phyloP scores from a whole-genome alignment of 2,888 invertebrate genomes.

The Coelopa pilipes region DNA sequence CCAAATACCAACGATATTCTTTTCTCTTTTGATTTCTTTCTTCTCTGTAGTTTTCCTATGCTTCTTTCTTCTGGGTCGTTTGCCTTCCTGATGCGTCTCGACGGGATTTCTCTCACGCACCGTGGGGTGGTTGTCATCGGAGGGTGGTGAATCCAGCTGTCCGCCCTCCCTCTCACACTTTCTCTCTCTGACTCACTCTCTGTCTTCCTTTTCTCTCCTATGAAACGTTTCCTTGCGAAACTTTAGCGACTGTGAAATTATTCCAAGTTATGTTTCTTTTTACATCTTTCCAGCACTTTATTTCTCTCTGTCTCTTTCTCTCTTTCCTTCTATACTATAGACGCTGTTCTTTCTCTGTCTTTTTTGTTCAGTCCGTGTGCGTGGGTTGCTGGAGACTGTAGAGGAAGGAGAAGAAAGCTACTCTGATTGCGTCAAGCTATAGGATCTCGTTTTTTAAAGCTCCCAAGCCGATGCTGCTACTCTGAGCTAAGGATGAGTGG shows the following conservation, averaged over 20 bases:
- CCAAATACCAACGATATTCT: too few relatives aligned
- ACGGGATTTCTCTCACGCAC: too few relatives aligned
- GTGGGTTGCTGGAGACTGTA: background rate
- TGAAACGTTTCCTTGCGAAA: background rate
- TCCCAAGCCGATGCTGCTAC: background rate
- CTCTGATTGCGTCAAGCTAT: slow-evolving; percentile 11
- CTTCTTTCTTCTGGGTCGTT: too few relatives aligned
- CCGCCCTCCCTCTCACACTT: background rate
- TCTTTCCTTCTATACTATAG: background rate
- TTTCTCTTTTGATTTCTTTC: too few relatives aligned
- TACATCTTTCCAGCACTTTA: background rate
- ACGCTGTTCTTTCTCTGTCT: background rate
- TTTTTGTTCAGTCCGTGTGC: too few relatives aligned
- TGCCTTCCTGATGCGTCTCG: too few relatives aligned
- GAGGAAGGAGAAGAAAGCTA: slow-evolving; percentile 14
- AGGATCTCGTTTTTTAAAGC: slow-evolving; percentile 7
- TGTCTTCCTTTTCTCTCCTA: background rate
- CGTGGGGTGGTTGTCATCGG: background rate
- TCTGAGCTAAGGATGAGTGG: background rate
- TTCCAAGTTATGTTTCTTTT: slow-evolving; percentile 23
- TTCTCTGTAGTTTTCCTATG: too few relatives aligned
- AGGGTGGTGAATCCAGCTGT: background rate
- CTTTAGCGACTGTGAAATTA: slow-evolving; percentile 22
- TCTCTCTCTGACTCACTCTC: background rate
- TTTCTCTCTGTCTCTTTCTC: too few relatives aligned